phyloP scores from a whole-genome alignment of 2,888 invertebrate genomes.

The Dynastes maya region DNA sequence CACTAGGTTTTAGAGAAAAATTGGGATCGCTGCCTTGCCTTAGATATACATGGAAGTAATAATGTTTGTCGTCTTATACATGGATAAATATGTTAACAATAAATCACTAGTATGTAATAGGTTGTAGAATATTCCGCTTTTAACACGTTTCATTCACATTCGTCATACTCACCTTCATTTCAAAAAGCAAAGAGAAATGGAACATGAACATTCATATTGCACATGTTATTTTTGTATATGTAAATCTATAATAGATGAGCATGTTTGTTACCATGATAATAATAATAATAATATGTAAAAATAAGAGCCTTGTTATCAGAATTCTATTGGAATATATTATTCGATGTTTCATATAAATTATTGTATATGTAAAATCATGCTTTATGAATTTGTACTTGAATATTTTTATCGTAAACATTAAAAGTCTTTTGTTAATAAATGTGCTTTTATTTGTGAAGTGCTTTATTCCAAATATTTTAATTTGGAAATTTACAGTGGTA shows the following conservation, averaged over 20 bases:
- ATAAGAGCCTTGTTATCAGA: conserved; percentile 16
- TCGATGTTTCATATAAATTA: conserved; percentile 11
- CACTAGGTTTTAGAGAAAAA: conserved; percentile 51
- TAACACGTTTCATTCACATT: conserved; percentile 10
- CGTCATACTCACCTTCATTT: not conserved
- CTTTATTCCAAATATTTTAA: no score
- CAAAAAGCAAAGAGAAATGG: not conserved
- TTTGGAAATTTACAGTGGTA: no score
- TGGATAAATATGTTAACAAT: conserved; percentile 16
- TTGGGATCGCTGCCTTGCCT: conserved; percentile 43
- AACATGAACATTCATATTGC: conserved; percentile 16
- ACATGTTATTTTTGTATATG: conserved; percentile 38
- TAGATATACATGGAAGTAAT: conserved; percentile 16
- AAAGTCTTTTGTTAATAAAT: conserved; percentile 37
- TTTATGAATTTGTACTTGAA: conserved; percentile 36
- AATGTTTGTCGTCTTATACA: conserved; percentile 24
- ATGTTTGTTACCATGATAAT: conserved; percentile 36
- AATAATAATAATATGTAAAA: not conserved
- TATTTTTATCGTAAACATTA: conserved; percentile 35
- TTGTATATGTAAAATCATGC: conserved; percentile 11
- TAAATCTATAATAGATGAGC: conserved; percentile 14
- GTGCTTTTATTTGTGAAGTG: not conserved
- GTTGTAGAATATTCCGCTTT: conserved; percentile 15
- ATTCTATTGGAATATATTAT: conserved; percentile 27
- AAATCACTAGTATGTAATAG: conserved; percentile 25